A percentile compares a stretch with the other conserved stretches of the same genome.
Evolutionary conservation across 1,140 invertebrate genomes (phyloP).

Genomic region (Oreohelix idahoensis): DNA sequence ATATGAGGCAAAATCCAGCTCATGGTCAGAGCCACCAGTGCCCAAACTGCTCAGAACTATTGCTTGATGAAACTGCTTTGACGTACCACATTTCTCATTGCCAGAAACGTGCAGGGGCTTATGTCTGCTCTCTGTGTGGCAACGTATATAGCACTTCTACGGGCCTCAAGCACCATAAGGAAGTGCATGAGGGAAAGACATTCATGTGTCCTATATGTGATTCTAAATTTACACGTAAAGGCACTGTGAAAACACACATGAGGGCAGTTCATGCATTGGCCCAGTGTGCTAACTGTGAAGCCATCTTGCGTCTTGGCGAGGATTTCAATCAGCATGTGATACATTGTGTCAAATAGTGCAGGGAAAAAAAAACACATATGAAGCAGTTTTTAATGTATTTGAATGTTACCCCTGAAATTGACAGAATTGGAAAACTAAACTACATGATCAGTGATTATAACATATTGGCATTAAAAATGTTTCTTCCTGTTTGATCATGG

Average conservation of each 20-base stretch:
- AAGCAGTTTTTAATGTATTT: too few relatives aligned
- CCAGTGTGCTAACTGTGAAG: constrained; percentile 18
- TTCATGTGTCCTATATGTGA: constrained; percentile 31
- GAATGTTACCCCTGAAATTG: not conserved
- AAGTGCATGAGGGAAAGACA: constrained; percentile 7
- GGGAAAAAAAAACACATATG: not conserved
- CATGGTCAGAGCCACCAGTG: not conserved
- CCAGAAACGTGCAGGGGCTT: not conserved
- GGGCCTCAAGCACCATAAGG: constrained; percentile 26
- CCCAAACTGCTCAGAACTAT: not conserved
- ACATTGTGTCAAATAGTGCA: not conserved
- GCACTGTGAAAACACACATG: not conserved
- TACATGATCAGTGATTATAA: not conserved
- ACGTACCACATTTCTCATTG: not conserved
- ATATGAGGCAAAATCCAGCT: not conserved
- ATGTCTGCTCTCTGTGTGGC: constrained; percentile 5
- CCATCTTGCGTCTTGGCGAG: not conserved
- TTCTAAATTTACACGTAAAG: constrained; percentile 15
- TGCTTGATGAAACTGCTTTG: not conserved
- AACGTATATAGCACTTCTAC: not conserved
- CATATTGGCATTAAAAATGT: too few relatives aligned
- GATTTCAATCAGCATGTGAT: constrained; percentile 19
- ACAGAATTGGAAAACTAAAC: not conserved
- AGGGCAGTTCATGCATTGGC: not conserved
- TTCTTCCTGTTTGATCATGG: too few relatives aligned